These are phyloP conservation scores for Gallinago stenura DNA, from an alignment of 2,797 vertebrate species.

Conservation along the genomic window DNA sequence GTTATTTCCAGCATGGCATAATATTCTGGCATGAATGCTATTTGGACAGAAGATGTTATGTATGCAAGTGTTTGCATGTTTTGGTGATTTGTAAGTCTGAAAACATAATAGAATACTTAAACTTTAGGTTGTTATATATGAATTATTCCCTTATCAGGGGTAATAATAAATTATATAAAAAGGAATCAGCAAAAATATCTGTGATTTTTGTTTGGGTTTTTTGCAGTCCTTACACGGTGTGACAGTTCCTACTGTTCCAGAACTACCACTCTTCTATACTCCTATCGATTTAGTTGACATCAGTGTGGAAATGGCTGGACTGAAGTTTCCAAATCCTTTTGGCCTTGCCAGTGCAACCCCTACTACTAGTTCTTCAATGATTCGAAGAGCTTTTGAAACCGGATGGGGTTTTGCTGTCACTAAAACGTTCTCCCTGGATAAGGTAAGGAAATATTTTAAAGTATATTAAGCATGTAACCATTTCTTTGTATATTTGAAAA, in stretches of 20 bases:
- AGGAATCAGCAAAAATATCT: neutral
- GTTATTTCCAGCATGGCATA: neutral
- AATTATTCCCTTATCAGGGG: neutral
- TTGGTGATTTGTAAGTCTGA: neutral
- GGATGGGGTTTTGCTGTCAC: conserved; percentile 95
- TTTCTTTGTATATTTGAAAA: neutral
- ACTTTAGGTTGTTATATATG: neutral
- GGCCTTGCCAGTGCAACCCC: conserved; percentile 93
- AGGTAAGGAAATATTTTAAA: conserved; percentile 81
- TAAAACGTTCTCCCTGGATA: conserved; percentile 93
- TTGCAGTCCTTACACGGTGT: conserved; percentile 83
- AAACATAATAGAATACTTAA: neutral
- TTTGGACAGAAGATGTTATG: neutral
- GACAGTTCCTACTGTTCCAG: conserved; percentile 77
- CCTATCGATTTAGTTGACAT: conserved; percentile 91
- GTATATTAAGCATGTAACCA: neutral
- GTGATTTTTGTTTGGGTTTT: neutral
- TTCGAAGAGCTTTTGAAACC: conserved; percentile 91
- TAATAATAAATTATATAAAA: neutral
- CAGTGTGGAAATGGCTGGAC: conserved; percentile 88
- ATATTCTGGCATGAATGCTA: neutral
- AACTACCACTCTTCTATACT: conserved; percentile 89
- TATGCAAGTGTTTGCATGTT: neutral
- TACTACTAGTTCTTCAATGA: conserved; percentile 91
- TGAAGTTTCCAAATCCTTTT: conserved; percentile 93